These are phyloP conservation scores for Vesta saturnalis DNA, from an alignment of 2,888 invertebrate species.

Conservation along the genomic window DNA sequence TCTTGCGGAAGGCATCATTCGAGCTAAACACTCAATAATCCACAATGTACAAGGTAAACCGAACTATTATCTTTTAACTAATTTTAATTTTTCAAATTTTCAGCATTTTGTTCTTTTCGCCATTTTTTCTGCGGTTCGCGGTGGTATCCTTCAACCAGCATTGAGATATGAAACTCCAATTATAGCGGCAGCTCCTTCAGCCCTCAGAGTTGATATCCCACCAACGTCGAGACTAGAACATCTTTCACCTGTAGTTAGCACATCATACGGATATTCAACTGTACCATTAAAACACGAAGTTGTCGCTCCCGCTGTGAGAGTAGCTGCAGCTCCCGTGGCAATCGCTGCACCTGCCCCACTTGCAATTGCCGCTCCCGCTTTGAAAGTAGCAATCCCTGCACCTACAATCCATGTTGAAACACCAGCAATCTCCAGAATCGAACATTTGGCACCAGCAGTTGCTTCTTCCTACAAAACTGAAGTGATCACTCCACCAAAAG, in stretches of 20 bases:
- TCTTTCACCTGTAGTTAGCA: neutral
- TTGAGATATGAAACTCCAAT: neutral
- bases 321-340: neutral
- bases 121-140: neutral
- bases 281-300: constrained; percentile 7
- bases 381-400: neutral
- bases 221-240: constrained; percentile 1
- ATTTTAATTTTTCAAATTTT: neutral
- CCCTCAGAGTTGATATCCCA: neutral
- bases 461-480: constrained; percentile 6
- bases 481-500: neutral
- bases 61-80: no score
- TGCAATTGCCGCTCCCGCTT: neutral
- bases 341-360: neutral
- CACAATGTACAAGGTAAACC: no score
- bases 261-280: constrained; percentile 5
- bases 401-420: neutral
- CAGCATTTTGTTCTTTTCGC: neutral
- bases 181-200: neutral
- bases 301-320: constrained; percentile 7
- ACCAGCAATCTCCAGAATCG: constrained; percentile 1
- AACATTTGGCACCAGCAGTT: constrained; percentile 2
- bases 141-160: neutral
- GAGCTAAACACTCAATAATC: no score
- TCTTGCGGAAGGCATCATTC: no score